These are phyloP conservation scores for Drosophila picticornis DNA, from an alignment of 2,888 invertebrate species.

Conservation along the genomic window DNA sequence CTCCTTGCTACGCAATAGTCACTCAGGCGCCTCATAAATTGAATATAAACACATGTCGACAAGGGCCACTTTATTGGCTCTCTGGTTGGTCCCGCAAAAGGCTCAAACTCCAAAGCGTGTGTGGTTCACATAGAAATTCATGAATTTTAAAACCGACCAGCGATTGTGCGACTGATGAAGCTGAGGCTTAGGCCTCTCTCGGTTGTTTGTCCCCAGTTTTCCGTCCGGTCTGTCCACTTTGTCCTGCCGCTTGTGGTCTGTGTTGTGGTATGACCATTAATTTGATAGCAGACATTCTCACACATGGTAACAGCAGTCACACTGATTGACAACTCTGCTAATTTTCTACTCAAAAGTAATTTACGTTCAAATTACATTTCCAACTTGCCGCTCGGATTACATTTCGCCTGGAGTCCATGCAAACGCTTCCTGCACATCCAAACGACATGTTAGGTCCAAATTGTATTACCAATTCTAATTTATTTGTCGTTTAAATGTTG, in stretches of 20 bases:
- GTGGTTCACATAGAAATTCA: conserved; percentile 58
- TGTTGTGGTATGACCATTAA: conserved; percentile 42
- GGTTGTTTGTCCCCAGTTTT: background rate
- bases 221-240: background rate
- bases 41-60: conserved; percentile 69
- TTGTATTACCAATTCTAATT: conserved; percentile 79
- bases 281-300: conserved; percentile 30
- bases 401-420: conserved; percentile 25
- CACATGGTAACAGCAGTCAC: conserved; percentile 25
- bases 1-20: background rate
- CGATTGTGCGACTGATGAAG: conserved; percentile 18
- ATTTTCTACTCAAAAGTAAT: conserved; percentile 76
- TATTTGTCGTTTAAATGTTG: conserved; percentile 76
- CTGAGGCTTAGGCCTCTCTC: conserved; percentile 17
- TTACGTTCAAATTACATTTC: conserved; percentile 74
- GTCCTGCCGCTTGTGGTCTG: conserved; percentile 9
- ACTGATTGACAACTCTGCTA: conserved; percentile 79
- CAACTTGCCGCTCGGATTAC: conserved; percentile 70
- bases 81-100: background rate
- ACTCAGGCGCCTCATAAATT: conserved; percentile 55
- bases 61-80: background rate
- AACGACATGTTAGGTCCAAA: conserved; percentile 47
- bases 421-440: background rate
- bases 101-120: conserved; percentile 1
- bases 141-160: conserved; percentile 72